A percentile compares a stretch with the other conserved stretches of the same genome.
phyloP scores from a whole-genome alignment of 2,888 invertebrate genomes.

The Amorpha juglandis region DNA sequence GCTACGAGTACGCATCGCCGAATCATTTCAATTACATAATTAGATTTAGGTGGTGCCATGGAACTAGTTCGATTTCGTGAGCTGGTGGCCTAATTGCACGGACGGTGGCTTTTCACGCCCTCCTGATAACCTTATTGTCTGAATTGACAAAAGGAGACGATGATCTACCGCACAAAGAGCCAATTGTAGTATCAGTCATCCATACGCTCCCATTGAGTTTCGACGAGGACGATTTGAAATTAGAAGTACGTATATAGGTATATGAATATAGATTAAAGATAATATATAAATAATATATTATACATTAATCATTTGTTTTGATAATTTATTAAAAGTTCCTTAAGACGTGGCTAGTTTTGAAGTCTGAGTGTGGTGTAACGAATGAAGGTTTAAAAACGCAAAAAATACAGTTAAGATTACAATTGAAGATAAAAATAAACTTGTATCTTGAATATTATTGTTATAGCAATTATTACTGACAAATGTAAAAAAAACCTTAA shows the following conservation, averaged over 20 bases:
- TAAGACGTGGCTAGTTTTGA: background rate
- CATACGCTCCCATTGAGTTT: slow-evolving; percentile 9
- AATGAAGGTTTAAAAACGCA: too few relatives aligned
- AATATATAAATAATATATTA: too few relatives aligned
- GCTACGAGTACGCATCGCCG: slow-evolving; percentile 42
- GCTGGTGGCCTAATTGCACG: slow-evolving; percentile 22
- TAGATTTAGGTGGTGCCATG: slow-evolving; percentile 53
- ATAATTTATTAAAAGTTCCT: too few relatives aligned
- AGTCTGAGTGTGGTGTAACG: too few relatives aligned
- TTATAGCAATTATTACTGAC: too few relatives aligned
- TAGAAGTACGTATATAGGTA: background rate
- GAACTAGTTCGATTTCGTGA: slow-evolving; percentile 14
- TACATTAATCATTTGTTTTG: too few relatives aligned
- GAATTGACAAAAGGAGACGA: slow-evolving; percentile 20
- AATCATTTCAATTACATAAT: slow-evolving; percentile 74
- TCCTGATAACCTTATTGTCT: slow-evolving; percentile 22
- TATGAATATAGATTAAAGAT: background rate
- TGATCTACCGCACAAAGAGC: slow-evolving; percentile 16
- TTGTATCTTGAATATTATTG: too few relatives aligned
- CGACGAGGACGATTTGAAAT: slow-evolving; percentile 20
- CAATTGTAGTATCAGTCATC: slow-evolving; percentile 12
- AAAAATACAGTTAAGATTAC: too few relatives aligned
- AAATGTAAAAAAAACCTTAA: too few relatives aligned
- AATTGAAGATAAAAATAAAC: too few relatives aligned
- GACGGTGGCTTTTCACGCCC: slow-evolving; percentile 20